Evolutionary conservation across 1,140 invertebrate genomes (phyloP).

Genomic region (Agrypnia vestita): DNA sequence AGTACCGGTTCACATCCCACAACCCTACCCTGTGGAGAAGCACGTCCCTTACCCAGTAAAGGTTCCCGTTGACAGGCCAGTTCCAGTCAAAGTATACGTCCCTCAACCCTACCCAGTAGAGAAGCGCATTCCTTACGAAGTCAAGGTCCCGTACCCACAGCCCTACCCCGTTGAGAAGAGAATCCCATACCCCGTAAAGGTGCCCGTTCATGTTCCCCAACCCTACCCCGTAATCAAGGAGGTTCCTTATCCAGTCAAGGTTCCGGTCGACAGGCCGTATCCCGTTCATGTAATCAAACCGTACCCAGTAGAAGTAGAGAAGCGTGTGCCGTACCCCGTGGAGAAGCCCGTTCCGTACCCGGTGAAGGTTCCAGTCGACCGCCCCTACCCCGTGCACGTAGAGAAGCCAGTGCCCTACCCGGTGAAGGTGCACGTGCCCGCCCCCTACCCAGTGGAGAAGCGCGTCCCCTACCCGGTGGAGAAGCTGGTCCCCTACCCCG

Average conservation of each 20-base stretch:
- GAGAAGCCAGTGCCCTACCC: slow-evolving; percentile 74
- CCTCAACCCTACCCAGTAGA: slow-evolving; percentile 80
- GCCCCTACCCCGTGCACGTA: slow-evolving; percentile 75
- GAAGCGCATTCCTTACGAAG: slow-evolving; percentile 71
- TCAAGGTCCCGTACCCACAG: slow-evolving; percentile 74
- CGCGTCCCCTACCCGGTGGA: slow-evolving; percentile 75
- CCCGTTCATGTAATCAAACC: slow-evolving; percentile 82
- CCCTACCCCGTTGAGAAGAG: slow-evolving; percentile 77
- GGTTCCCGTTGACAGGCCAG: slow-evolving; percentile 79
- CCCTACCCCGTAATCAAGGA: slow-evolving; percentile 79
- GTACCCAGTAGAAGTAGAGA: slow-evolving; percentile 77
- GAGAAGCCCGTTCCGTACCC: slow-evolving; percentile 79
- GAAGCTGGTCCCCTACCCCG: slow-evolving; percentile 75
- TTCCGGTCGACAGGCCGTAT: slow-evolving; percentile 82
- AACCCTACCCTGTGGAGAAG: slow-evolving; percentile 81
- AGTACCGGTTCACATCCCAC: slow-evolving; percentile 79
- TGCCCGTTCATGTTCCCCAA: slow-evolving; percentile 77
- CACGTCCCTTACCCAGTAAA: slow-evolving; percentile 80
- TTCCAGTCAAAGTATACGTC: slow-evolving; percentile 78
- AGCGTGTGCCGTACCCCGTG: slow-evolving; percentile 80
- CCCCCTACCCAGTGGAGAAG: slow-evolving; percentile 73
- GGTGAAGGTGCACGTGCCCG: slow-evolving; percentile 73
- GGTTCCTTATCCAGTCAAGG: slow-evolving; percentile 79
- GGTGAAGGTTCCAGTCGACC: slow-evolving; percentile 76
- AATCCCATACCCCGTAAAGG: slow-evolving; percentile 77